Evolutionary conservation across 2,888 invertebrate genomes (phyloP), one percentile per base, ranked within the genome.

Genomic region (Harpalus rufipes): DNA sequence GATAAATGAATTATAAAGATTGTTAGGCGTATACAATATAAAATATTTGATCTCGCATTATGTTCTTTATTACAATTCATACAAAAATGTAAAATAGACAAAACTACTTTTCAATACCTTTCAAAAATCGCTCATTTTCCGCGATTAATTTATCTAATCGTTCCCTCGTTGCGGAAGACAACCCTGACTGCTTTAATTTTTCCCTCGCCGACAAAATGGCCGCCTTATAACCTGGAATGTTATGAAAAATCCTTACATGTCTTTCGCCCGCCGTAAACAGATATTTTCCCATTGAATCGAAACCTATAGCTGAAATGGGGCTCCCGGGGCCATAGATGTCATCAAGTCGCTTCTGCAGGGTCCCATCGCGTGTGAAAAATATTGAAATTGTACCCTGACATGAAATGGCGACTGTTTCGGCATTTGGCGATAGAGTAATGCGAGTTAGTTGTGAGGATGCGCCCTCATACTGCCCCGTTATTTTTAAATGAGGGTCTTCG

Each of bases 371-470:
- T 0, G 95, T 94, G 80, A 94, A 95, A 91, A 95, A 97, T 89
- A 97, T 93, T 85, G 94, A 93, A 4, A 97, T 89, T 14, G 92
- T 92, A 56, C 92, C 92, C 81, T 93, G 94, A 85, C 93, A 93
- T 25, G 95, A 94, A 10, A 97, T 93, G 0, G 94, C 96, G 10
- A 97, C 91, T 16, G 96, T 95, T 88, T 96, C 94, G 0, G 95
- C 96, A 90, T 96, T 95, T 18, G 96, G 96, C 12, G 97, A 96
- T 63, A 97, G 91, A 0, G 96, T 95, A 83, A 97, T 93, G 86
- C 92, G 91, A 7, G 95, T 93, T 10, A 92, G 90, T 78, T 39
- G 78, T 12, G 25, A 41, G 7, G 87, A 86, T 0, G 92, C 92
- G 90, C 93, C 93, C 21, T 93, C 93, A 88, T 94, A 94, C 32